phyloP scores from a whole-genome alignment of 2,888 invertebrate genomes.

The Argyresthia goedartella region DNA sequence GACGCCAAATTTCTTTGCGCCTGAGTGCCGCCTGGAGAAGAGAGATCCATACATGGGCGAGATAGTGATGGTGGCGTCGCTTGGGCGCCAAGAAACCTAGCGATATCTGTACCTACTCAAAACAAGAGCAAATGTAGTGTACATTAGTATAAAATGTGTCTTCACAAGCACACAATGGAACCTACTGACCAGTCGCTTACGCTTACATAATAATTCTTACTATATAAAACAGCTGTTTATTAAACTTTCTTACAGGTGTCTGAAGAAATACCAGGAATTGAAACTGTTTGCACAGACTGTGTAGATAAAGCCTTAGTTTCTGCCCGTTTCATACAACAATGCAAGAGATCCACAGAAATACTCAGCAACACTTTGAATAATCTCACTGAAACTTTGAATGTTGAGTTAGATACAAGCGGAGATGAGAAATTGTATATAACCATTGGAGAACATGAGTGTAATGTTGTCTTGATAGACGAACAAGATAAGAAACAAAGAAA shows the following conservation, averaged over 20 bases:
- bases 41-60: too few species aligned
- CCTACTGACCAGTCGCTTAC: too few species aligned
- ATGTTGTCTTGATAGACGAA: conserved; percentile 30
- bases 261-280: conserved; percentile 39
- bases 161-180: too few species aligned
- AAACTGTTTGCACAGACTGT: conserved; percentile 44
- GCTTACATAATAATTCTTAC: too few species aligned
- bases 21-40: too few species aligned
- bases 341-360: conserved; percentile 25
- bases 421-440: conserved; percentile 32
- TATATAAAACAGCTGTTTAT: background rate
- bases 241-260: conserved; percentile 28
- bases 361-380: conserved; percentile 35
- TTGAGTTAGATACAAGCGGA: conserved; percentile 20
- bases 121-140: background rate
- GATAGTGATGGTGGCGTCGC: too few species aligned
- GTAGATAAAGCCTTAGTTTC: conserved; percentile 29
- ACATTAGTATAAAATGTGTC: too few species aligned
- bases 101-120: background rate
- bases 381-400: conserved; percentile 24
- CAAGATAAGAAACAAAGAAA: conserved; percentile 10
- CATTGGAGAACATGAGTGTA: conserved; percentile 27
- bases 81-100: too few species aligned
- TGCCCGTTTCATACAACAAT: conserved; percentile 30
- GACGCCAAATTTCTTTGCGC: too few species aligned